These are phyloP conservation scores for Vombatus ursinus DNA, from an alignment of 2,113 vertebrate genomes.

Conservation along the genomic window DNA sequence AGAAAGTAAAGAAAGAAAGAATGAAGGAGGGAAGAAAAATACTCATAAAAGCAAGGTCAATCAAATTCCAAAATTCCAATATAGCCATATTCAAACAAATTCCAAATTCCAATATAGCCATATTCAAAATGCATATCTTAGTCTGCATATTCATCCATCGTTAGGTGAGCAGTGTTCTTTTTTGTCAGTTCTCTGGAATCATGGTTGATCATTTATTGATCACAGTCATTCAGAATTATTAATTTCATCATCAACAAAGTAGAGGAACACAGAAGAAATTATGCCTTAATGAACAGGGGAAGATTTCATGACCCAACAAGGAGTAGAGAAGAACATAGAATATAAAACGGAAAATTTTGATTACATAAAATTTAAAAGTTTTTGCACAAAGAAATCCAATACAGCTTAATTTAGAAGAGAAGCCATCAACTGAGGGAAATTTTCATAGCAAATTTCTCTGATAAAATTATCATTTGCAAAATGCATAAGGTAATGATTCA, in stretches of 20 bases:
- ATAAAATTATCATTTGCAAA: neutral
- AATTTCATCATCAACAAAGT: neutral
- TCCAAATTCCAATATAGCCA: constrained; percentile 39
- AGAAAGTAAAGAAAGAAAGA: too few species aligned
- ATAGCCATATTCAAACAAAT: neutral
- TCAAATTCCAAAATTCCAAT: constrained; percentile 49
- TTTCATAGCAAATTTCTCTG: neutral
- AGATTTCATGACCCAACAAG: too few species aligned
- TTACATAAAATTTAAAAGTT: neutral
- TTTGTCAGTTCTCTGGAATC: neutral
- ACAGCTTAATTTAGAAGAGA: neutral
- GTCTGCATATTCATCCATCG: neutral
- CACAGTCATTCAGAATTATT: neutral
- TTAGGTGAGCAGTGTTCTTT: neutral
- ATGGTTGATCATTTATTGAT: neutral
- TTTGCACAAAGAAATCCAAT: neutral
- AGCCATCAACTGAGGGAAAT: neutral
- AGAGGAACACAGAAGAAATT: neutral
- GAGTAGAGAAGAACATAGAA: neutral
- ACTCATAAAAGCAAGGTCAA: neutral
- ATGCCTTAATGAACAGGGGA: neutral
- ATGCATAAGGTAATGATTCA: neutral
- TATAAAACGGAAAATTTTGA: neutral
- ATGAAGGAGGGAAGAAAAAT: neutral
- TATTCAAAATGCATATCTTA: neutral